Percentiles rank a stretch among this genome's conserved stretches.
Conservation (phyloP, 2,888 invertebrate genomes). For the Cenopis cana region DNA sequence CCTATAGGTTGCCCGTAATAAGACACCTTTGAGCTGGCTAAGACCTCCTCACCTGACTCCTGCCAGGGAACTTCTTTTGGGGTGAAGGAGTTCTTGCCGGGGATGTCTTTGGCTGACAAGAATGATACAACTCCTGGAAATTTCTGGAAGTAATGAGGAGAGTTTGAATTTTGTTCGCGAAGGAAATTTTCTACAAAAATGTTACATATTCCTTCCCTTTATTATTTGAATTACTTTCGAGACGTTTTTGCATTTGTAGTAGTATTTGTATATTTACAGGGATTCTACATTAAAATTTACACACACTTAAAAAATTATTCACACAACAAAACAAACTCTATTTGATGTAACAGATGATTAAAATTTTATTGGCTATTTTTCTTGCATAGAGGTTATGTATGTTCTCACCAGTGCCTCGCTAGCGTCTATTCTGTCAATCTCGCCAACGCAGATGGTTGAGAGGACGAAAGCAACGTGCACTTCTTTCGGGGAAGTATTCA, state of each 20-base stretch:
- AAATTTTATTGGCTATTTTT: no score
- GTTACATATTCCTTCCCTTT: no score
- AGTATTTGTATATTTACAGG: no score
- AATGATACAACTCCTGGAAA: constrained; percentile 88
- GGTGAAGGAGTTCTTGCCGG: constrained; percentile 87
- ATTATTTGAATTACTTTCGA: no score
- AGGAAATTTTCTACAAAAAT: no score
- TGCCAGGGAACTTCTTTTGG: constrained; percentile 67
- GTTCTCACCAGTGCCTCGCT: constrained; percentile 85
- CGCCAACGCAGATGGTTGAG: constrained; percentile 81
- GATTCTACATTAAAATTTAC: no score
- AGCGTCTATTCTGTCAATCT: constrained; percentile 84
- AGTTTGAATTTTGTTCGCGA: not conserved
- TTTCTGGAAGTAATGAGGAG: constrained; percentile 74
- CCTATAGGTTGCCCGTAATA: constrained; percentile 92
- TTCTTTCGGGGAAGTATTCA: constrained; percentile 83
- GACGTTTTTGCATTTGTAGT: no score
- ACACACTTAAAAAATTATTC: no score
- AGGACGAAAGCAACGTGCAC: constrained; percentile 88
- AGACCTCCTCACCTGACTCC: constrained; percentile 76
- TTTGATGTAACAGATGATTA: no score
- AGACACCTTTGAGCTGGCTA: constrained; percentile 81
- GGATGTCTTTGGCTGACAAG: constrained; percentile 88
- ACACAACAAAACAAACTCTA: no score
- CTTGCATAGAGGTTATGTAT: not conserved